Evolutionary conservation across 2,797 vertebrate species (phyloP), one percentile per base, ranked within the genome.

Genomic region (Callimico goeldii): DNA sequence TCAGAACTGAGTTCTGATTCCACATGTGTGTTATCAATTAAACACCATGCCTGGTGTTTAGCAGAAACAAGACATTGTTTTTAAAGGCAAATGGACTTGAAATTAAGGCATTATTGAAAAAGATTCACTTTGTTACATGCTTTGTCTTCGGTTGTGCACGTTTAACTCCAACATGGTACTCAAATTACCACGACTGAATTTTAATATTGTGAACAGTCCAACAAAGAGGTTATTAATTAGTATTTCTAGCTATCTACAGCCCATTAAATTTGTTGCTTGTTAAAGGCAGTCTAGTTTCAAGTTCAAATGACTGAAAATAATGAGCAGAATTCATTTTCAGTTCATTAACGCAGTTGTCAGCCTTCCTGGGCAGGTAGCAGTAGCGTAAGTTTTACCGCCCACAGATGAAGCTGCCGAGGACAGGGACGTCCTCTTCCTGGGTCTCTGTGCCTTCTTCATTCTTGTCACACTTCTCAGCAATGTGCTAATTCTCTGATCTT

Each of bases 271-370:
- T 94, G 82, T 55, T 93, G 22, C 30, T 85, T 50, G 41, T 96
- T 88, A 96, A 81, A 94, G 70, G 33, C 82, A 97, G 94, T 97
- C 91, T 26, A 89, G 57, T 95, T 95, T 96, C 72, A 84, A 96
- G 92, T 98, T 96, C 91, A 97, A 92, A 94, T 91, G 81, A 55
- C 77, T 96, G 91, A 88, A 97, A 96, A 97, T 96, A 96, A 97
- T 96, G 86, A 97, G 88, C 41, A 81, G 89, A 96, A 95, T 77
- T 94, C 64, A 46, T 86, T 90, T 93, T 88, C 20, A 5, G 7
- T 72, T 95, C 90, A 79, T 58, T 94, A 95, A 75, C 88, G 80
- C 33, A 75, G 24, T 43, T 70, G 76, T 95, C 84, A 85, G 4
- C 79, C 7, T 96, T 83, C 85, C 58, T 28, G 43, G 93, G 22